These are phyloP conservation scores for Sepiola atlantica DNA, from an alignment of 2,888 invertebrate species.

Conservation along the genomic window DNA sequence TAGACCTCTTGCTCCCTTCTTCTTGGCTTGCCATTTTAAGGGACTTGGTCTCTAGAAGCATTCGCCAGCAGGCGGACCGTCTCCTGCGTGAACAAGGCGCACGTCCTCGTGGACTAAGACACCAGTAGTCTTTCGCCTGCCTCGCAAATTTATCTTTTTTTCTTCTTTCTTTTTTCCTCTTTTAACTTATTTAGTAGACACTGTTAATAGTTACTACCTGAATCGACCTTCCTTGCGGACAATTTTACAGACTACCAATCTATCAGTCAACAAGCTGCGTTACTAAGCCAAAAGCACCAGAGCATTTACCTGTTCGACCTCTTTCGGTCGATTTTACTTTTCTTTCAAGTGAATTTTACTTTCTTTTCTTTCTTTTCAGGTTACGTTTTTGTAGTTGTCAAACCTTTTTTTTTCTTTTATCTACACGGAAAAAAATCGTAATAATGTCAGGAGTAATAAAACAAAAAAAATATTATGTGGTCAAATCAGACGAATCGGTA, in stretches of 20 bases:
- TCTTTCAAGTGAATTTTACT: too few relatives aligned
- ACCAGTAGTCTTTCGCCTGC: background rate
- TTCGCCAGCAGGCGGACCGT: background rate
- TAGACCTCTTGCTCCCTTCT: background rate
- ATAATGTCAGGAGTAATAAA: background rate
- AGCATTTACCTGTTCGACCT: background rate
- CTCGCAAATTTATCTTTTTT: background rate
- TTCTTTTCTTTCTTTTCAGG: background rate
- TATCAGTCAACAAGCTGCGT: background rate
- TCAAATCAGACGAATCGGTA: background rate
- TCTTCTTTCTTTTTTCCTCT: background rate
- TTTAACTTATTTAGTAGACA: background rate
- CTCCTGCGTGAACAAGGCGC: background rate
- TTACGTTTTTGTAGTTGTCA: background rate
- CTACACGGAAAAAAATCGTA: background rate
- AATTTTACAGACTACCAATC: background rate
- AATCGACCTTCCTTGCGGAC: background rate
- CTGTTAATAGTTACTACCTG: background rate
- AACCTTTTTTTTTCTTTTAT: background rate
- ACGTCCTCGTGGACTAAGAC: background rate
- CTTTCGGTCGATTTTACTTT: background rate
- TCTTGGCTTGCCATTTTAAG: constrained; percentile 37
- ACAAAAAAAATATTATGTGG: background rate
- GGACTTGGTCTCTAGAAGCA: constrained; percentile 23
- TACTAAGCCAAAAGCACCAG: background rate